Evolutionary conservation across 2,797 vertebrate species (phyloP), one percentile per base, ranked within the genome.

Genomic region (Naso thynnoides): DNA sequence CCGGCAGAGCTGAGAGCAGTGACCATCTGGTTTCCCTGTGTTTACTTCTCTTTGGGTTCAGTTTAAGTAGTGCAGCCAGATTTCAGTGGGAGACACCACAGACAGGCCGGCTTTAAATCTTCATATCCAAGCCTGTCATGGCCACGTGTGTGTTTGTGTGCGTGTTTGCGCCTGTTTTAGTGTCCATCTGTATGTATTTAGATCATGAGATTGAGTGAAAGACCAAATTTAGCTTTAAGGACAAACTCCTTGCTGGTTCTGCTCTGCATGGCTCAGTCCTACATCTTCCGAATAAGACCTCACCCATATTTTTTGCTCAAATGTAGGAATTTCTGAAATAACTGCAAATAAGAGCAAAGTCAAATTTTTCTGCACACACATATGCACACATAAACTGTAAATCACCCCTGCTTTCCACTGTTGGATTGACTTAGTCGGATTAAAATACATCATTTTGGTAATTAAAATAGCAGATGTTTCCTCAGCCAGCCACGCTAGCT

Each of bases 401-500:
- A 83, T 70, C 53, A 70, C 44, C 39, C 2, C 42, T 24, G 62
- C 60, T 72, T 62, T 81, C 69, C n/a, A n/a, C 42, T 13, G 47
- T 69, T 55, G 78, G 86, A 85, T 79, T 87, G 79, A 80, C 79
- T 87, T 79, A 73, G 85, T 50, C 52, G 83, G 89, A 91, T 91
- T 91, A 90, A 91, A 92, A 91, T 73, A 82, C 78, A 84, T 89
- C 62, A 83, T 84, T 88, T 84, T 84, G 75, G 84, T 89, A 89
- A 90, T 92, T 88, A 87, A 87, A 87, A 84, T 45, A 84, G 79
- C 86, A 90, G 89, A 89, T 88, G 89, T 88, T 92, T 86, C 82
- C 56, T 48, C n/a, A 67, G 86, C 48, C 60, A 75, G 85, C 55
- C 79, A 73, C 61, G 73, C 79, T 84, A 83, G 83, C 75, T 69